phyloP scores from a whole-genome alignment of 2,888 invertebrate species.

The Ochlodes sylvanus region DNA sequence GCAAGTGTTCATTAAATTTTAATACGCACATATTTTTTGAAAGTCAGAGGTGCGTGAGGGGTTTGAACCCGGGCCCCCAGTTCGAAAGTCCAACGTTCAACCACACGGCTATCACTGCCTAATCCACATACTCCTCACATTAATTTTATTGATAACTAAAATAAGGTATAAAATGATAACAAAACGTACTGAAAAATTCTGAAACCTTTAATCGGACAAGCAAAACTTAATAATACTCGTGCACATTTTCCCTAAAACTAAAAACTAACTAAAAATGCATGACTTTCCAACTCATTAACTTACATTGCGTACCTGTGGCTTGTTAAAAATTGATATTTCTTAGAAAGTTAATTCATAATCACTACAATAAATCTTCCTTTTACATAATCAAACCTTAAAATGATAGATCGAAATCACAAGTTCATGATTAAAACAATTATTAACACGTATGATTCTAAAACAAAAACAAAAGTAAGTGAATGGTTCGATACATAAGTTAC shows the following conservation, averaged over 20 bases:
- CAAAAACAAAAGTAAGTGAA: conserved; percentile 55
- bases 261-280: conserved; percentile 56
- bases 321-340: conserved; percentile 43
- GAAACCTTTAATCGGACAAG: conserved; percentile 67
- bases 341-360: conserved; percentile 59
- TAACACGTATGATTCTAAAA: conserved; percentile 53
- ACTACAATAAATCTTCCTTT: conserved; percentile 56
- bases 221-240: conserved; percentile 70
- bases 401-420: conserved; percentile 71
- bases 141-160: not conserved
- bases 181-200: conserved; percentile 42
- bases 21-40: too few relatives aligned
- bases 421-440: conserved; percentile 78
- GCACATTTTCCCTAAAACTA: conserved; percentile 59
- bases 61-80: too few relatives aligned
- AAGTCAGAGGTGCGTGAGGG: too few relatives aligned
- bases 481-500: conserved; percentile 70
- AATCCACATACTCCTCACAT: too few relatives aligned
- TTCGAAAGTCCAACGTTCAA: too few relatives aligned
- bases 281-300: conserved; percentile 51
- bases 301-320: conserved; percentile 44
- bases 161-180: conserved; percentile 44
- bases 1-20: too few relatives aligned
- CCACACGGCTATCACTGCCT: too few relatives aligned
- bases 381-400: conserved; percentile 78